Evolutionary conservation across 2,113 vertebrate genomes (phyloP), one percentile per base, ranked within the genome.

Genomic region (Scomber scombrus): DNA sequence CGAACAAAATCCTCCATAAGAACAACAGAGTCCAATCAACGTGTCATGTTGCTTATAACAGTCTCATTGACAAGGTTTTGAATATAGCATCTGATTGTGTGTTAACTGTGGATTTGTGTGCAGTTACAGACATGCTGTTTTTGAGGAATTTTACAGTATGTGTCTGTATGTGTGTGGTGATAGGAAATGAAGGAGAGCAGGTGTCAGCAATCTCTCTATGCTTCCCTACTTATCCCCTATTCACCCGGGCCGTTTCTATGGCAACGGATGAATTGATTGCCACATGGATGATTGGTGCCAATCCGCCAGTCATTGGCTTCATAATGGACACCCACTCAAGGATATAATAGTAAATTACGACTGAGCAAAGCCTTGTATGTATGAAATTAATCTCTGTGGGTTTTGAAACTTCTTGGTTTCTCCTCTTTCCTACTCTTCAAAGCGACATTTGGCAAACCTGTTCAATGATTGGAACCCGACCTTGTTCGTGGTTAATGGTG

Each of bases 281-380:
- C 77, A 91, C 90, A 89, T 90, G 85, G 82, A 87, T 94, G 94
- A 95, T 92, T 94, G 91, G 85, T 91, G 91, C 91, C 92, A 92
- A 91, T 92, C 87, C 86, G 84, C 82, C 86, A 93, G 86, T 94
- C 88, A 90, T 85, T 89, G 88, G 86, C 66, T 82, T 85, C 90
- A 91, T 90, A 93, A 94, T 92, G 89, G 90, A 87, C 90, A 82
- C 85, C 82, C 89, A 90, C 89, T 92, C 75, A 77, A 40, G 78
- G 68, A 89, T 86, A 92, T 82, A 88, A 91, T 92, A 87, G 88
- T 86, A 75, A 82, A 91, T 92, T 90, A 90, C 81, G 82, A 77
- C 45, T 34, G 34, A 86, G 77, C 78, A 80, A 89, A 92, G 71
- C 71, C 62, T 62, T 78, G 50, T 55, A 77, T 81, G 62, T 69